Base-by-base conservation (phyloP, 1,140 invertebrate species). In the Papilio machaon region DNA sequence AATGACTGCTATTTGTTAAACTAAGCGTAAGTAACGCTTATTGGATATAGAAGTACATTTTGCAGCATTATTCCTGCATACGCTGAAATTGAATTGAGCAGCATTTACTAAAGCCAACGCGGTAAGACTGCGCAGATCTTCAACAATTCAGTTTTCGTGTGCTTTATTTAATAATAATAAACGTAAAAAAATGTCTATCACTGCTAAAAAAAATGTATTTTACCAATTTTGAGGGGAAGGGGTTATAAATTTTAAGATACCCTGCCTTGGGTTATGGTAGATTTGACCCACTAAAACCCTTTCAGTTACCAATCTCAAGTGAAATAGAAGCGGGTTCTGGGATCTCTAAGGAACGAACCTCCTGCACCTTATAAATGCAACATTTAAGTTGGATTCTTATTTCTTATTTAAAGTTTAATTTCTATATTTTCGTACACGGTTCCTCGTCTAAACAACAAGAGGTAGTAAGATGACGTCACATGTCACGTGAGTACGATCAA, bases 1-100 rank as follows among this genome's bases (percentile, higher is more conserved):
- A 70, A 82, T 64, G 17, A 77, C 77, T 81, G 82, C 77, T 78
- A 85, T 81, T 80, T 78, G 82, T 84, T 85, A 83, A 85, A 87
- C 83, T 82, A 83, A 64, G 79, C 81, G 80, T 85, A 82, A 80
- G 80, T 82, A 82, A 85, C 82, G 77, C 77, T 81, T 81, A 83
- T 81, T 83, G 60, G 58, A 79, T 67, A 79, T 49, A 46, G 47
- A 30, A 79, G 77, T 79, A 67, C 77, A 15, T 67, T 64, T 10
- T 60, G 64, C 77, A 23, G 60, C 46, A 49, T 79, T 79, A 79
- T 79, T 67, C 58, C 19, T 79, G 58, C 38, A 67, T 79, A 79
- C 23, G 46, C 38, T 64, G 77, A 79, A 79, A 79, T 67, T 79
- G 58, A 76, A 76, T 49, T 52, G 74, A n/a, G 60, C 38, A 23